Conservation (phyloP, 2,888 invertebrate species). For the Ptychoptera albimana region DNA sequence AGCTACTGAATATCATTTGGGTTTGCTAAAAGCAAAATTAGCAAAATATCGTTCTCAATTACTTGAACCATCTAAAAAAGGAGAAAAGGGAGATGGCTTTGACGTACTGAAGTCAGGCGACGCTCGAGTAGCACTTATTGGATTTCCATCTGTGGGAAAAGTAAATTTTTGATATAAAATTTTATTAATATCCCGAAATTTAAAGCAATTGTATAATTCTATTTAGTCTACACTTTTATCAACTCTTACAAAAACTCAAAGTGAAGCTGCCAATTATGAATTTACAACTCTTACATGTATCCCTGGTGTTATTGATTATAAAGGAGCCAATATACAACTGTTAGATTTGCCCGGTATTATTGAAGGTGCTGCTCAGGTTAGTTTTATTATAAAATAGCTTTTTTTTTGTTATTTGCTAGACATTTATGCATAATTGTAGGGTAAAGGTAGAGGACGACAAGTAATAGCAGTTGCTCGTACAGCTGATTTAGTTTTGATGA, state of each 20-base stretch:
- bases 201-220: not conserved
- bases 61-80: conserved; percentile 85
- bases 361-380: conserved; percentile 84
- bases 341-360: conserved; percentile 98
- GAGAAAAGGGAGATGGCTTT: conserved; percentile 93
- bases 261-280: conserved; percentile 94
- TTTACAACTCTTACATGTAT: conserved; percentile 98
- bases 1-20: conserved; percentile 99
- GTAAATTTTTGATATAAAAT: conserved; percentile 29
- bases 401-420: not conserved
- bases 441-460: conserved; percentile 81
- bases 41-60: conserved; percentile 91
- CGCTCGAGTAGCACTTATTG: conserved; percentile 93
- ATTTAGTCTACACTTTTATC: conserved; percentile 76
- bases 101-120: conserved; percentile 99
- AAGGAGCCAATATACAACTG: conserved; percentile 96
- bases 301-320: conserved; percentile 96
- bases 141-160: conserved; percentile 97
- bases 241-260: conserved; percentile 89
- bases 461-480: conserved; percentile 98
- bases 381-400: not conserved
- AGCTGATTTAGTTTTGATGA: conserved; percentile 95
- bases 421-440: conserved; percentile 25
- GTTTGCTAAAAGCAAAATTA: conserved; percentile 88
- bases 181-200: not conserved